Base-by-base conservation (phyloP, 2,113 vertebrate genomes). In the Laticauda colubrina region DNA sequence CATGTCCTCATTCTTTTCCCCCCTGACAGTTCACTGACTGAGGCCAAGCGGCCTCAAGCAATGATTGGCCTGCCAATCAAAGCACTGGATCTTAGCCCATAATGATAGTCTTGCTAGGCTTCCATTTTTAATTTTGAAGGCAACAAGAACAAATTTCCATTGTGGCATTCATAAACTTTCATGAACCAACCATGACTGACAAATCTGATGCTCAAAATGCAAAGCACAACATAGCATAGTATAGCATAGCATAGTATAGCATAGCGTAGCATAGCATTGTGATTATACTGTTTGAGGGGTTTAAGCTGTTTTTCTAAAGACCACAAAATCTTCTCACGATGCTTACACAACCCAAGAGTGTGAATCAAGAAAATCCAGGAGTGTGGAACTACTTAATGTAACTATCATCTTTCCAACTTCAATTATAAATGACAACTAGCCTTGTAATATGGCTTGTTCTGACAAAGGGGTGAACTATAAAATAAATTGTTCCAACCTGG, bases 11-110 rank as follows among this genome's bases (percentile, higher is more conserved):
- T 39, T 45, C 57, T 90, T 89, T 51, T 90, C 18, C 91, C 18
- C 12, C 4, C 12, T 91, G 93, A 48, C 20, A 4, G 0, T 0
- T 24, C 3, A 45, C 18, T 89, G 92, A 75, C 43, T 34, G 0
- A 92, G 87, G 87, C 94, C 92, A 94, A 55, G n/a, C 94, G 94
- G 56, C 34, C 91, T 26, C 4, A 9, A 87, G 55, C 34, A 93
- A 43, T n/a, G 4, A 20, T 1, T 1, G 29, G 9, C 24, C 87
- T 89, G 92, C 61, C 61, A 94, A 5, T 57, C 88, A 91, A 54
- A 26, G 5, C 75, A 59, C 18, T 34, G 86, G 57, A n/a, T 11
- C 4, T 1, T 1, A 89, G 29, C 51, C 23, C 34, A 91, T 90
- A 6, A 12, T 0, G 2, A 89, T 2, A 3, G 45, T 93, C 94